These are phyloP conservation scores for Meiosimyza platycephala DNA, from an alignment of 2,888 invertebrate genomes.

Conservation along the genomic window DNA sequence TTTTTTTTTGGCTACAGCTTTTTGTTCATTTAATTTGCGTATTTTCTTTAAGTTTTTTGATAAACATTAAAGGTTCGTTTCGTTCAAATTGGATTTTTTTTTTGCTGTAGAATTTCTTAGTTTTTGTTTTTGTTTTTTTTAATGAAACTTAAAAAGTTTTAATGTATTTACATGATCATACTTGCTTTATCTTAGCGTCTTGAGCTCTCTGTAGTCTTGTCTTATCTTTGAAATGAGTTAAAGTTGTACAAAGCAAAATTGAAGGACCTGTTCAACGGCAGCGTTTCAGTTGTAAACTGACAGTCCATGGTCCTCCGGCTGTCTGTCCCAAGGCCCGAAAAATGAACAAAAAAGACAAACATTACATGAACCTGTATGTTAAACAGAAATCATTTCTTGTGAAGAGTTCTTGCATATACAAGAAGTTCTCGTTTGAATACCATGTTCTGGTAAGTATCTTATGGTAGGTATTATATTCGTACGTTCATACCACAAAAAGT, in stretches of 20 bases:
- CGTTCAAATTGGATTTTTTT: neutral
- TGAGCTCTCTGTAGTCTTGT: conserved; percentile 31
- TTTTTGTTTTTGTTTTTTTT: conserved; percentile 3
- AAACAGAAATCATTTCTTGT: conserved; percentile 57
- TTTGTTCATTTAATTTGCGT: conserved; percentile 30
- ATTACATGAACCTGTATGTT: conserved; percentile 67
- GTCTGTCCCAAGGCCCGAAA: conserved; percentile 41
- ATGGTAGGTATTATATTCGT: neutral
- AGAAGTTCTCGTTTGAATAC: conserved; percentile 34
- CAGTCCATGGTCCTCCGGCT: conserved; percentile 2
- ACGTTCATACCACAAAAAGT: conserved; percentile 43
- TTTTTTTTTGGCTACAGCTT: conserved; percentile 17
- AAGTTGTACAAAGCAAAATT: conserved; percentile 24
- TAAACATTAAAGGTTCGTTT: conserved; percentile 41
- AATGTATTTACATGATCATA: conserved; percentile 62
- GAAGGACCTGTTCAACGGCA: conserved; percentile 39
- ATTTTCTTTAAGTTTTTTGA: conserved; percentile 38
- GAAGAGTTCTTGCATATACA: neutral
- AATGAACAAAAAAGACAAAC: conserved; percentile 43
- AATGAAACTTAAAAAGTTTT: conserved; percentile 25
- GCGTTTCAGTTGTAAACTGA: neutral
- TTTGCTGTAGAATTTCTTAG: neutral
- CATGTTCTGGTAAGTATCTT: conserved; percentile 1
- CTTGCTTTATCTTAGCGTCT: conserved; percentile 47
- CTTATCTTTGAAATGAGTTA: conserved; percentile 36